Evolutionary conservation across 2,797 vertebrate species (phyloP).

Genomic region (Pseudomugil tenellus): DNA sequence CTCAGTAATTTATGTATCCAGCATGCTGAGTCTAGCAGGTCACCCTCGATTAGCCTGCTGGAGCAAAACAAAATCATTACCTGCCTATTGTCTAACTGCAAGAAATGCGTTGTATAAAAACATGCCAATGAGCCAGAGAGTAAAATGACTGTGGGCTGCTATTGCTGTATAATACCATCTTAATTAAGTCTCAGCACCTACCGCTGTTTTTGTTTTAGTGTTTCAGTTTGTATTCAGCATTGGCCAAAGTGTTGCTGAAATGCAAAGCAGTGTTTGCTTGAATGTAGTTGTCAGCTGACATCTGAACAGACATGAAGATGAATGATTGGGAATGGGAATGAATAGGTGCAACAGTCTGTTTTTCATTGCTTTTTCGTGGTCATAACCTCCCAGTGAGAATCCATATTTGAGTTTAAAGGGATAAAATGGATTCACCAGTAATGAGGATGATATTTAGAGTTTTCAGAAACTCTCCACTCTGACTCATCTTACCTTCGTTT

Average conservation of each 20-base stretch:
- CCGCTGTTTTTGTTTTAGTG: slow-evolving; percentile 19
- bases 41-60: not conserved
- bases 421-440: slow-evolving; percentile 44
- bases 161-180: slow-evolving; percentile 41
- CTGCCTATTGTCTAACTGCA: slow-evolving; percentile 21
- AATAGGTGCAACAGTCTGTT: slow-evolving; percentile 37
- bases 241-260: slow-evolving; percentile 22
- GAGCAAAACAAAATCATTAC: slow-evolving; percentile 13
- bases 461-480: slow-evolving; percentile 39
- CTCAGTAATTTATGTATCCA: not conserved
- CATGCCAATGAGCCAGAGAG: slow-evolving; percentile 39
- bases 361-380: slow-evolving; percentile 55
- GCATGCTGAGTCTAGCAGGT: not conserved
- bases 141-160: slow-evolving; percentile 45
- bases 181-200: slow-evolving; percentile 49
- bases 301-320: slow-evolving; percentile 33
- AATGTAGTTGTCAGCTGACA: slow-evolving; percentile 26
- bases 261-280: slow-evolving; percentile 3
- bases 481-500: slow-evolving; percentile 82
- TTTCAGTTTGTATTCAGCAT: not conserved
- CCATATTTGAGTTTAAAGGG: slow-evolving; percentile 38
- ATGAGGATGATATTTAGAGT: slow-evolving; percentile 43
- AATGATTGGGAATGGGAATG: slow-evolving; percentile 37
- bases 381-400: slow-evolving; percentile 40
- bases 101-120: slow-evolving; percentile 42